Percentiles rank a stretch among this genome's conserved stretches.
Conservation (phyloP, 2,797 vertebrate species). For the Poecilia picta region DNA sequence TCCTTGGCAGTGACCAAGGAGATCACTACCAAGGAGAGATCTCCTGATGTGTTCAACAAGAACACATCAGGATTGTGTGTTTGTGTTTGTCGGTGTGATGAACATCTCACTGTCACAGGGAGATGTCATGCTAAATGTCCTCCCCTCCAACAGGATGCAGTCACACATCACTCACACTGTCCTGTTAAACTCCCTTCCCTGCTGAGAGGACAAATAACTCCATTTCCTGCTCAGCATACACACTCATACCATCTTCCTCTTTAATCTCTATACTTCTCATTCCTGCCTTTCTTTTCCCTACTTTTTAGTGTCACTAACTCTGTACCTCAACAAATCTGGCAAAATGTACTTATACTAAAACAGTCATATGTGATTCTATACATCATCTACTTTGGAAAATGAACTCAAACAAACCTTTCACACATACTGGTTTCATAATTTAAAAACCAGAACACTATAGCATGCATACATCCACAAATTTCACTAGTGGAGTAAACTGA, state of each 20-base stretch:
- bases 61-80: constrained; percentile 51
- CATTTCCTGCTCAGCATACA: constrained; percentile 17
- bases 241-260: constrained; percentile 18
- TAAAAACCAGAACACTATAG: constrained; percentile 1
- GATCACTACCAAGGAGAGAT: too few species aligned
- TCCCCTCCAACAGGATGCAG: constrained; percentile 46
- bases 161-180: constrained; percentile 70
- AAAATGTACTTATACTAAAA: constrained; percentile 15
- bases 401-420: constrained; percentile 40
- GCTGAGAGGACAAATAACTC: constrained; percentile 64
- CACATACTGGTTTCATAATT: constrained; percentile 34
- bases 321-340: constrained; percentile 39
- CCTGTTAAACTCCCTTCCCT: constrained; percentile 45
- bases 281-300: constrained; percentile 35
- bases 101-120: constrained; percentile 64
- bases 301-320: constrained; percentile 46
- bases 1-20: too few species aligned
- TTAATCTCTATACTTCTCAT: constrained; percentile 53
- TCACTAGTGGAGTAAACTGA: constrained; percentile 21
- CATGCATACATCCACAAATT: constrained; percentile 23
- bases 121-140: constrained; percentile 70
- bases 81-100: constrained; percentile 43
- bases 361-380: constrained; percentile 31
- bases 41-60: constrained; percentile 48
- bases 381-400: constrained; percentile 33